A percentile compares a stretch with the other conserved stretches of the same genome.
Conservation (phyloP, 2,113 vertebrate species). For the Microcebus tavaratra region DNA sequence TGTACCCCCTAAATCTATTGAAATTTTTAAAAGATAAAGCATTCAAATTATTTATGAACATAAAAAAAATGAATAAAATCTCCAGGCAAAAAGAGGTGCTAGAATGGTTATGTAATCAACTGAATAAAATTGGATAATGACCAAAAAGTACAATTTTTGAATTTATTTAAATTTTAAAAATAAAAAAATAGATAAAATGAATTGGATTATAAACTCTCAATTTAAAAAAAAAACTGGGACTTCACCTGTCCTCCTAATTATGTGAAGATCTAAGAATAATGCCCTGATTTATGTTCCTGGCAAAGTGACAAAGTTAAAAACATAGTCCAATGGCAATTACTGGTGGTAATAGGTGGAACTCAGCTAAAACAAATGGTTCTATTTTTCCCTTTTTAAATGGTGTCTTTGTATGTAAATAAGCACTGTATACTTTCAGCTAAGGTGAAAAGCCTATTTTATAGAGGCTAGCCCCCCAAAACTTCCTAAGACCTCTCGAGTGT, state of each 20-base stretch:
- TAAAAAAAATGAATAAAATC: too few species aligned
- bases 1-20: too few species aligned
- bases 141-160: too few species aligned
- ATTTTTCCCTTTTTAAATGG: not conserved
- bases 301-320: conserved; percentile 26
- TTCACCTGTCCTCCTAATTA: not conserved
- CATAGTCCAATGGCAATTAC: not conserved
- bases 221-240: not conserved
- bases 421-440: not conserved
- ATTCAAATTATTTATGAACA: too few species aligned
- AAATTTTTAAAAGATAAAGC: too few species aligned
- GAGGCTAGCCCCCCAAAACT: too few species aligned
- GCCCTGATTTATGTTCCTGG: not conserved
- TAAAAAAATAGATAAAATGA: not conserved
- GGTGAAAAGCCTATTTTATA: not conserved
- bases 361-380: not conserved
- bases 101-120: too few species aligned
- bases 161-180: not conserved
- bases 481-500: not conserved
- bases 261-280: not conserved
- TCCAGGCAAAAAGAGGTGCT: too few species aligned
- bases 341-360: not conserved
- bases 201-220: not conserved
- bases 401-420: not conserved
- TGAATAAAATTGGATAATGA: too few species aligned